Conservation (phyloP, 2,888 invertebrate species). For the Phymatocera aterrima region DNA sequence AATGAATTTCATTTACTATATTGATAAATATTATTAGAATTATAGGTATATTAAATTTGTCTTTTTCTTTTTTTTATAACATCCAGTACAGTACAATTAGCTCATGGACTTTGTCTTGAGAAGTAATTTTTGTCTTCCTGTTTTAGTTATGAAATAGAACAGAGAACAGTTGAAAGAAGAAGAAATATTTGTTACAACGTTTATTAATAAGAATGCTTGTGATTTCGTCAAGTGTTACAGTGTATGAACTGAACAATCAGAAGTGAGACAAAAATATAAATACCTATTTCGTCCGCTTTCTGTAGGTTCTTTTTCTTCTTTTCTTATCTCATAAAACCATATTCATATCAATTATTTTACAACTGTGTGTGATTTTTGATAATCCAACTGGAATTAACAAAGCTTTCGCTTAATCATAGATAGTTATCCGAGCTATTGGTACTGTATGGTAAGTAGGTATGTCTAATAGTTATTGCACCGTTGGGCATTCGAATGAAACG, state of each 20-base stretch:
- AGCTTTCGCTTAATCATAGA: background rate
- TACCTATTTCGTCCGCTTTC: no score
- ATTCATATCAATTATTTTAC: no score
- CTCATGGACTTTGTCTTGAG: background rate
- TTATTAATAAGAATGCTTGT: background rate
- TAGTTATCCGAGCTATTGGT: background rate
- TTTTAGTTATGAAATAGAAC: background rate
- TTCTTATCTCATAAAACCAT: no score
- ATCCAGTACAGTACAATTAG: constrained; percentile 5
- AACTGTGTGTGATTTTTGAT: constrained; percentile 43
- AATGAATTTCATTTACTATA: no score
- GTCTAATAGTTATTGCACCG: constrained; percentile 17
- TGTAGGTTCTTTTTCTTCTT: no score
- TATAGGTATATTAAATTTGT: background rate
- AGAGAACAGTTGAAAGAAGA: background rate
- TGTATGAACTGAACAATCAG: no score
- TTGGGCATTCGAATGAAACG: constrained; percentile 9
- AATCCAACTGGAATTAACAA: background rate
- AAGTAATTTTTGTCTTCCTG: no score
- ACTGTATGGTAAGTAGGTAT: constrained; percentile 32
- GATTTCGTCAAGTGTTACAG: no score
- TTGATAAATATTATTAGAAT: no score
- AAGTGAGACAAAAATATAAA: no score
- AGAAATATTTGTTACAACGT: background rate
- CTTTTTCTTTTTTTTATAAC: background rate